Percentiles rank a stretch among this genome's conserved stretches.
Evolutionary conservation across 1,140 invertebrate species (phyloP).

Genomic region (Drosophila fuyamai): DNA sequence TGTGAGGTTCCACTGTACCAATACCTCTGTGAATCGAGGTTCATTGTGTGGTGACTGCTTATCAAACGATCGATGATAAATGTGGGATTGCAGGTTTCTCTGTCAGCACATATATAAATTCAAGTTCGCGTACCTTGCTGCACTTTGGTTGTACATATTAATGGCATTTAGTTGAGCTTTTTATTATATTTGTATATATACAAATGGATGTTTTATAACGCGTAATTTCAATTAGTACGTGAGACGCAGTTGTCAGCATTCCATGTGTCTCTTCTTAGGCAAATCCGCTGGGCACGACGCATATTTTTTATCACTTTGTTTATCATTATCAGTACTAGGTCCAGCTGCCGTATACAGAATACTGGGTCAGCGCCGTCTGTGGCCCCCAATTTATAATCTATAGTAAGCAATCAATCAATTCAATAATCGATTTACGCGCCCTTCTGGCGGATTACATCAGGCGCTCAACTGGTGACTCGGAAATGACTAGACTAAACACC

Average conservation of each 20-base stretch:
- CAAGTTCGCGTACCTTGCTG: conserved; percentile 49
- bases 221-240: conserved; percentile 68
- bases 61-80: conserved; percentile 65
- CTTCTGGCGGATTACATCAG: conserved; percentile 53
- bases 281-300: conserved; percentile 50
- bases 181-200: conserved; percentile 38
- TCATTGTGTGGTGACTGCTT: conserved; percentile 47
- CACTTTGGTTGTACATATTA: conserved; percentile 41
- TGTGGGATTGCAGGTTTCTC: conserved; percentile 44
- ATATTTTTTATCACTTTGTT: conserved; percentile 78
- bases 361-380: conserved; percentile 39
- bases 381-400: conserved; percentile 11
- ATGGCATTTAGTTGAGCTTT: conserved; percentile 58
- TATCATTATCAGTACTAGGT: conserved; percentile 40
- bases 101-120: conserved; percentile 39
- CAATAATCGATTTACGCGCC: conserved; percentile 36
- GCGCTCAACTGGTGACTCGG: conserved; percentile 11
- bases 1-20: conserved; percentile 22
- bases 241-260: conserved; percentile 50
- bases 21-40: conserved; percentile 8
- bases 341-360: conserved; percentile 24
- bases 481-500: not conserved
- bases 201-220: conserved; percentile 54
- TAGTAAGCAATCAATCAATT: conserved; percentile 60
- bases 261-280: conserved; percentile 41